phyloP scores from a whole-genome alignment of 2,888 invertebrate species.

The Campoplex nolae region DNA sequence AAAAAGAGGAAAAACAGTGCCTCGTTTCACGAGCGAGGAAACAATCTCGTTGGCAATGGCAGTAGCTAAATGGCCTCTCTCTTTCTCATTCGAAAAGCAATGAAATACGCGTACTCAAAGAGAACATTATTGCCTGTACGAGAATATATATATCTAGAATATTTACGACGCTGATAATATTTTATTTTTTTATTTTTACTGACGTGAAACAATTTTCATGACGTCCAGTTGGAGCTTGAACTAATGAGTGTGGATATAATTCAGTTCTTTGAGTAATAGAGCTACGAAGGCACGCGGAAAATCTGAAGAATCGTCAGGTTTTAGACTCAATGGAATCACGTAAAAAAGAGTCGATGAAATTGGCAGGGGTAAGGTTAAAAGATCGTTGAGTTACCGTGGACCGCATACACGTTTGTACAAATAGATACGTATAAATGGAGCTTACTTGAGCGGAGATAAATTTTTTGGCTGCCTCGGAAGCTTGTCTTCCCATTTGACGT shows the following conservation, averaged over 20 bases:
- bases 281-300: conserved; percentile 2
- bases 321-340: too few relatives aligned
- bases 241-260: background rate
- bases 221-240: background rate
- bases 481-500: conserved; percentile 94
- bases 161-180: background rate
- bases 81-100: conserved; percentile 41
- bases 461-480: conserved; percentile 94
- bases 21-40: conserved; percentile 52
- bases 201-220: background rate
- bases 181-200: background rate
- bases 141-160: background rate
- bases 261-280: background rate
- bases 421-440: too few relatives aligned
- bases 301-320: background rate
- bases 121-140: background rate
- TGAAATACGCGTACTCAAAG: conserved; percentile 43
- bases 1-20: conserved; percentile 46
- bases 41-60: conserved; percentile 49
- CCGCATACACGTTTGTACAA: background rate
- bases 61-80: conserved; percentile 49
- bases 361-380: too few relatives aligned
- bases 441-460: conserved; percentile 92
- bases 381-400: too few relatives aligned
- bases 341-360: too few relatives aligned